Evolutionary conservation across 2,113 vertebrate species (phyloP).

Genomic region (Phoxinus phoxinus): DNA sequence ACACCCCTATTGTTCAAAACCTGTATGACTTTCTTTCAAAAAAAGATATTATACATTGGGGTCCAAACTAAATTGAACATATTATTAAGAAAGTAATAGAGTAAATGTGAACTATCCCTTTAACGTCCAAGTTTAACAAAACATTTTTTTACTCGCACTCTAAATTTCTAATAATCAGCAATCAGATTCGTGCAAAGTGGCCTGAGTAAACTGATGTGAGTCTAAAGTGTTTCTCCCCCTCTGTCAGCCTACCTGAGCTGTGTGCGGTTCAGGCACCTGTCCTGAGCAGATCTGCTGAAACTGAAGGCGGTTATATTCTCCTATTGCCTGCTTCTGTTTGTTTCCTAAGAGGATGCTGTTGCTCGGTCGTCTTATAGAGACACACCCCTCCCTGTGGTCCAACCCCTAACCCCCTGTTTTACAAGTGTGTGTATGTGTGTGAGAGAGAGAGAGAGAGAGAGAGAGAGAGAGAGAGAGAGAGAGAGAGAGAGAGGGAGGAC

Average conservation of each 20-base stretch:
- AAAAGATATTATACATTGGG: neutral
- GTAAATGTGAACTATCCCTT: neutral
- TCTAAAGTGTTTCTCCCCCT: neutral
- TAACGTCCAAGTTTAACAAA: neutral
- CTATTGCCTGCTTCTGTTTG: slow-evolving; percentile 63
- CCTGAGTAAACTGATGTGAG: neutral
- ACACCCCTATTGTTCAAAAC: neutral
- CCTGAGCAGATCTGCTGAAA: slow-evolving; percentile 47
- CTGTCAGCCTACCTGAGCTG: slow-evolving; percentile 57
- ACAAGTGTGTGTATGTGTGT: slow-evolving; percentile 62
- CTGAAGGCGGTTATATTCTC: slow-evolving; percentile 62
- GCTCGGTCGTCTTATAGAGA: slow-evolving; percentile 74
- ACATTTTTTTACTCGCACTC: neutral
- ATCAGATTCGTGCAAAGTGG: neutral
- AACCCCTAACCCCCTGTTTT: slow-evolving; percentile 54
- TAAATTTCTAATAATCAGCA: neutral
- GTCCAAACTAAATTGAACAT: neutral
- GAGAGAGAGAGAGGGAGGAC: slow-evolving; percentile 28
- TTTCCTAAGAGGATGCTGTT: slow-evolving; percentile 69
- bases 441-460: neutral
- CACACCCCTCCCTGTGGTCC: slow-evolving; percentile 72
- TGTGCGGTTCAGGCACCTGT: slow-evolving; percentile 46
- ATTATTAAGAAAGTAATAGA: neutral
- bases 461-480: slow-evolving; percentile 44
- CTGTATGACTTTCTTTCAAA: neutral